phyloP scores from a whole-genome alignment of 2,797 vertebrate species.

The Sebastes iracundus region DNA sequence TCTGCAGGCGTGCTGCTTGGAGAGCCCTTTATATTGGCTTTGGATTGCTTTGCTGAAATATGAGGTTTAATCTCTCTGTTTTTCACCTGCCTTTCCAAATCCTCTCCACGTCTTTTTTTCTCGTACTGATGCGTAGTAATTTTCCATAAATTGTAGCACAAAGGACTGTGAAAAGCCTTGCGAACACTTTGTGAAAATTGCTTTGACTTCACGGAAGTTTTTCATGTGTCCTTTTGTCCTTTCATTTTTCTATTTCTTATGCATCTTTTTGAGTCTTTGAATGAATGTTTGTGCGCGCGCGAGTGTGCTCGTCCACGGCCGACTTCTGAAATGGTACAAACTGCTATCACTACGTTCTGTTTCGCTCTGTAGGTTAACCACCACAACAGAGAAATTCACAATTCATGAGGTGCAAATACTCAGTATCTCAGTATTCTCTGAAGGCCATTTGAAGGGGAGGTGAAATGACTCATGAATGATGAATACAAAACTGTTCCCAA shows the following conservation, averaged over 20 bases:
- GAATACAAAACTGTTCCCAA: conserved; percentile 41
- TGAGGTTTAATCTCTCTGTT: conserved; percentile 40
- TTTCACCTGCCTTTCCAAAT: conserved; percentile 39
- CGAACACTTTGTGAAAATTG: conserved; percentile 11
- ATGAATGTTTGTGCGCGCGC: not conserved
- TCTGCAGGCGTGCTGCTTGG: conserved; percentile 45
- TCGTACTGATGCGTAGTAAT: conserved; percentile 1
- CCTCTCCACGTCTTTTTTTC: not conserved
- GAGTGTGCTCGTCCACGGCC: not conserved
- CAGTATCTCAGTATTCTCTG: conserved; percentile 39
- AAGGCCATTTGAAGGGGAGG: conserved; percentile 57
- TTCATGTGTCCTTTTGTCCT: conserved; percentile 13
- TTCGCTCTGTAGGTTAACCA: conserved; percentile 24
- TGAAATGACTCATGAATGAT: conserved; percentile 59
- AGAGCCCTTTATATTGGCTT: conserved; percentile 50
- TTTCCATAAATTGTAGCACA: conserved; percentile 23
- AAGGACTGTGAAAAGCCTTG: conserved; percentile 14
- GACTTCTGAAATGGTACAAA: conserved; percentile 11
- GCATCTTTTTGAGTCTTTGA: not conserved
- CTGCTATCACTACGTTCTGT: not conserved
- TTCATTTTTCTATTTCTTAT: not conserved
- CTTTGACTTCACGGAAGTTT: conserved; percentile 1
- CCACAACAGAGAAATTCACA: conserved; percentile 40
- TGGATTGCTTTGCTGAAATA: conserved; percentile 34
- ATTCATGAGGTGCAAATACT: conserved; percentile 55